Conservation (phyloP, 2,113 vertebrate genomes). For the Catharus bicknelli region DNA sequence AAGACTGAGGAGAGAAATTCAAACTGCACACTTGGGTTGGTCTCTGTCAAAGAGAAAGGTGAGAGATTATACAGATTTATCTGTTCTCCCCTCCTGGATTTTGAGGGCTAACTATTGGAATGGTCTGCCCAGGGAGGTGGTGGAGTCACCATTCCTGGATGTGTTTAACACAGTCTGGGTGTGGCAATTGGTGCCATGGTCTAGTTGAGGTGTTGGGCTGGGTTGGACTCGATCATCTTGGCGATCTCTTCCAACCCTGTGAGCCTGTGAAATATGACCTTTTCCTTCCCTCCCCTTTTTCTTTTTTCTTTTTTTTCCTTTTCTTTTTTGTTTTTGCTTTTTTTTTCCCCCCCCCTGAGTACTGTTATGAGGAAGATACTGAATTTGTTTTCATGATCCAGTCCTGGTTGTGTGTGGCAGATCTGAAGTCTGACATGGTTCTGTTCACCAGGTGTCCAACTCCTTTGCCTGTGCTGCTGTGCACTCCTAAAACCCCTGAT, state of each 20-base stretch:
- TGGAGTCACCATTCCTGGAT: background rate
- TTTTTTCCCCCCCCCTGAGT: too few species aligned
- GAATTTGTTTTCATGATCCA: background rate
- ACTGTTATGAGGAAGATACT: background rate
- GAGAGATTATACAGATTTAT: background rate
- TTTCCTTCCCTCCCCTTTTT: rapidly evolving
- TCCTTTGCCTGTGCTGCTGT: background rate
- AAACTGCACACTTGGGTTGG: background rate
- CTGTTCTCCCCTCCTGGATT: background rate
- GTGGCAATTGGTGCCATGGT: background rate
- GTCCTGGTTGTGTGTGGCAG: background rate
- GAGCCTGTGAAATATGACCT: background rate
- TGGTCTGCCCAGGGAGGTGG: rapidly evolving
- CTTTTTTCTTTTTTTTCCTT: rapidly evolving
- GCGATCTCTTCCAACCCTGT: background rate
- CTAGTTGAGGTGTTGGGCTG: background rate
- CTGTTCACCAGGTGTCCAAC: background rate
- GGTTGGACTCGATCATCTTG: rapidly evolving
- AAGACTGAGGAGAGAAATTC: background rate
- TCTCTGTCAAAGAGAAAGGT: background rate
- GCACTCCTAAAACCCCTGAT: background rate
- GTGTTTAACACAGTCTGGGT: background rate
- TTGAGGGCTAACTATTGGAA: background rate
- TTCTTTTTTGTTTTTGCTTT: too few species aligned
- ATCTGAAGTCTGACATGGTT: rapidly evolving